A percentile compares a stretch with the other conserved stretches of the same genome.
Conservation (phyloP, 2,888 invertebrate species). For the Phorcus lineatus region DNA sequence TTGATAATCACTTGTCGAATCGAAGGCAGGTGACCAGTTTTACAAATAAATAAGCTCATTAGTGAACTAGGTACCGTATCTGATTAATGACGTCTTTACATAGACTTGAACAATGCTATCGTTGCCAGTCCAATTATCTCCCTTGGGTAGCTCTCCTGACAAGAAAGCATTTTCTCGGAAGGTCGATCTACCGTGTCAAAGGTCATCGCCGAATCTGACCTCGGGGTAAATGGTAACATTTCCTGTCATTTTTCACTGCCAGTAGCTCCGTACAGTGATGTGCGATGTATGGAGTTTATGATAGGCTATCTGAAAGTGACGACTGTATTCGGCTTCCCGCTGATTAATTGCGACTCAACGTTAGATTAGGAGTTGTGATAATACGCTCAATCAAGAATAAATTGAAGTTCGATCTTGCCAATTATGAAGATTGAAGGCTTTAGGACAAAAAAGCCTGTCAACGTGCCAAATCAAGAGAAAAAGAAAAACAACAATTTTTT, state of each 20-base stretch:
- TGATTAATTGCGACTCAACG: too few species aligned
- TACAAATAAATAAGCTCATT: slow-evolving; percentile 5
- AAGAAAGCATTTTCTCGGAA: neutral
- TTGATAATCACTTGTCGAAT: neutral
- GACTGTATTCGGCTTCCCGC: too few species aligned
- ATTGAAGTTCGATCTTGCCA: too few species aligned
- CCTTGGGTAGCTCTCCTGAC: neutral
- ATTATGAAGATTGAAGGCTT: too few species aligned
- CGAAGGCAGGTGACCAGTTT: neutral
- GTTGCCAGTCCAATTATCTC: slow-evolving; percentile 4
- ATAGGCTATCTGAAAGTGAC: too few species aligned
- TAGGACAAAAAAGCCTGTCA: too few species aligned
- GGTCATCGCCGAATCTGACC: slow-evolving; percentile 1
- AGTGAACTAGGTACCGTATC: neutral
- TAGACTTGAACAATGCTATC: neutral
- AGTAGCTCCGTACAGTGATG: neutral
- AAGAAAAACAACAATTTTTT: too few species aligned
- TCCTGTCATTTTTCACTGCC: neutral
- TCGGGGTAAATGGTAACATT: neutral
- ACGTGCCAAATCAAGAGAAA: too few species aligned
- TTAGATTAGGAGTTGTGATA: too few species aligned
- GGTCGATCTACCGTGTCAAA: neutral
- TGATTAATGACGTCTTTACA: neutral
- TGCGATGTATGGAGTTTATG: too few species aligned
- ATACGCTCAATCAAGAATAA: too few species aligned